phyloP scores from a whole-genome alignment of 2,888 invertebrate species.

The Nemapogon koenigi region DNA sequence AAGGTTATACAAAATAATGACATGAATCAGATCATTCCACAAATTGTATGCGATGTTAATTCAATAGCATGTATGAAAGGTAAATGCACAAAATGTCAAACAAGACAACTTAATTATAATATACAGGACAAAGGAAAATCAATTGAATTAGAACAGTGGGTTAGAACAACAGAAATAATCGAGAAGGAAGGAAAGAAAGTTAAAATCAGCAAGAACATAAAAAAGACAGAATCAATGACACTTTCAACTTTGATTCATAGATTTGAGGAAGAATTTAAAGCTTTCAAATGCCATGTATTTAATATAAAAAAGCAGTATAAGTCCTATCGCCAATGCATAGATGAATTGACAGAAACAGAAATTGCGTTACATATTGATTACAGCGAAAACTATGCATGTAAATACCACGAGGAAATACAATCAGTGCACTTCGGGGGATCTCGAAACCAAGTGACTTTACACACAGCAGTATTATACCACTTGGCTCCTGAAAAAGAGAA shows the following conservation, averaged over 20 bases:
- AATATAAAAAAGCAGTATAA: constrained; percentile 3
- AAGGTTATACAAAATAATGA: constrained; percentile 9
- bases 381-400: no score
- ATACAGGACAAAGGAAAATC: background rate
- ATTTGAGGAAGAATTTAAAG: constrained; percentile 2
- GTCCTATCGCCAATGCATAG: background rate
- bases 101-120: background rate
- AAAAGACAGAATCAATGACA: background rate
- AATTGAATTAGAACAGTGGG: constrained; percentile 1
- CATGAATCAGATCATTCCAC: constrained; percentile 9
- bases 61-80: constrained; percentile 6
- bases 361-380: background rate
- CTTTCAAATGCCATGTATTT: constrained; percentile 2
- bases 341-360: constrained; percentile 3
- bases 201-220: constrained; percentile 4
- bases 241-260: background rate
- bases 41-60: constrained; percentile 8
- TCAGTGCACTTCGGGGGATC: constrained; percentile 1
- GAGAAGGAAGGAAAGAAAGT: constrained; percentile 3
- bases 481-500: constrained; percentile 1
- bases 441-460: constrained; percentile 2
- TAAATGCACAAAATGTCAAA: background rate
- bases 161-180: constrained; percentile 1
- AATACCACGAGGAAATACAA: constrained; percentile 1
- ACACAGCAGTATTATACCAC: background rate